Evolutionary conservation across 2,113 vertebrate species (phyloP), one percentile per base, ranked within the genome.

Genomic region (Cryptomyrus ogoouensis): DNA sequence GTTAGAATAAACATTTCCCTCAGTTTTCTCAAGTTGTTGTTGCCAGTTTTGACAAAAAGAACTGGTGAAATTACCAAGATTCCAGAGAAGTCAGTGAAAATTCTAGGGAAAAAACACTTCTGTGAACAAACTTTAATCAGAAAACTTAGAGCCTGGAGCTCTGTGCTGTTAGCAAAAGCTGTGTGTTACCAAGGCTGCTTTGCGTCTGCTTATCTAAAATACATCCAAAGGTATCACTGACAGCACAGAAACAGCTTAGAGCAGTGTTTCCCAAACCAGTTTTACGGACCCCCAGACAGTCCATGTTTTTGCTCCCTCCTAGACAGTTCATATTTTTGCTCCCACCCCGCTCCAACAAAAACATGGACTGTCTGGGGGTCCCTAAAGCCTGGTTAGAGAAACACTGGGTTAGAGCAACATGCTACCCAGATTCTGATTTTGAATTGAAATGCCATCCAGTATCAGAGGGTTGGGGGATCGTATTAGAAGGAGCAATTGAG

Each of bases 401-500:
- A 66, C 58, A 66, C 8, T n/a, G 58, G 58, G 9, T 66, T n/a
- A 35, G 85, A 8, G 12, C 85, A 52, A 52, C 27, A 27, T 13
- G 5, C 47, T 52, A 5, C 53, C 31, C 15, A 5, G 12, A 42
- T 31, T 35, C 5, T 31, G 17, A 13, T 49, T 92, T 92, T 53
- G 90, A 94, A 93, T 90, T 13, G 91, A 94, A 94, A 93, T 90
- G 92, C 92, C 91, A 94, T 93, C 93, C 93, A 92, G 93, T 88
- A 95, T 94, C 94, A 93, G 88, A 66, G 83, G 90, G 92, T 87
- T 42, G 52, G 35, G 24, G 24, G 49, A 27, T 7, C 2, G 9
- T 12, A 42, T 47, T 24, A 19, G 39, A 87, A 86, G 27, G 24
- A 85, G 39, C 8, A 77, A 35, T 88, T 24, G 12, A 88, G 44